Base-by-base conservation (phyloP, 2,888 invertebrate species). In the Ophion costatus region DNA sequence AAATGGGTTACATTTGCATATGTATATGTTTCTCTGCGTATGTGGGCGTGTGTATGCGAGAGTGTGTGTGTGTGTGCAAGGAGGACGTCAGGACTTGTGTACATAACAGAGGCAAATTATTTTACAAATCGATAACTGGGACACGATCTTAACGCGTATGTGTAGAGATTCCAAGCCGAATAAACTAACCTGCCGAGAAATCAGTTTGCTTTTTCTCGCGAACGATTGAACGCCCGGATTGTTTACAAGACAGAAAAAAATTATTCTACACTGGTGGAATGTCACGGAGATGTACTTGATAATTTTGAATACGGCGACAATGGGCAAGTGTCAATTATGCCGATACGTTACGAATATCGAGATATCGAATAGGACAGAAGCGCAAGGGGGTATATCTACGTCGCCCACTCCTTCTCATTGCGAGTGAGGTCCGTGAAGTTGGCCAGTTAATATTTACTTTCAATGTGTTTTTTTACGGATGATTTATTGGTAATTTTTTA, bases 261-360 rank as follows among this genome's bases (percentile, higher is more conserved):
- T 45, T 22, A 45, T 45, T 69, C 17, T 51, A 7, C 7, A n/a
- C 20, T 24, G 14, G 17, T 14, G 24, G 3, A 9, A 45, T 2
- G 24, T 7, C 29, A 17, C 7, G 24, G 7, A 22, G 45, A 4
- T 69, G 22, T 69, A 24, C 51, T 69, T 11, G 20, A 51, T 69
- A 17, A 51, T 69, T 69, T 69, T 51, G 69, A 69, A 69, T 69
- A 17, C 7, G 17, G 45, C 51, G 61, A 80, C 67, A 80, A 66
- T 69, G 67, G 20, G 66, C 80, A 78, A 67, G 74, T 80, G 80
- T 80, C 74, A 80, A 75, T 80, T 42, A 59, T 64, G 24, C 56
- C 74, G 80, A 75, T 67, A 80, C 74, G 42, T 69, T 80, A 61
- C 24, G n/a, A 51, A 69, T 33, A 77, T 67, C 66, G 67, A 80